Evolutionary conservation across 2,888 invertebrate genomes (phyloP), one percentile per base, ranked within the genome.

Genomic region (Eupithecia subumbrata): DNA sequence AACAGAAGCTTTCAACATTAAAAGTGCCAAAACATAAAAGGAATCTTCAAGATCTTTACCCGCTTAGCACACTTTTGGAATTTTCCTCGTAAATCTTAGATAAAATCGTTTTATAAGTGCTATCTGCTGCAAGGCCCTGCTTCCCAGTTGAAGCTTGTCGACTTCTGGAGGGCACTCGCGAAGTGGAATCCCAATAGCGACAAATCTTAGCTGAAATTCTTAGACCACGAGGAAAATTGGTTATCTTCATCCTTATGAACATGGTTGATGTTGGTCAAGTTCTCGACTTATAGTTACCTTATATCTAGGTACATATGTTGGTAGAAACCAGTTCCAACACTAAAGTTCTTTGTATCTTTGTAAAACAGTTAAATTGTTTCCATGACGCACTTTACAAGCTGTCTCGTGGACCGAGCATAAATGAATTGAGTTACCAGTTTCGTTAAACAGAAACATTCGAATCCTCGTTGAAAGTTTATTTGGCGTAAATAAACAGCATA

Each of bases 131-230:
- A 60, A 81, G 77, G 79, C 77, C 79, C 82, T 74, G 74, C 76
- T 78, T 75, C 78, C 81, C 77, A 80, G 80, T 82, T 82, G 80
- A 77, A 79, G 78, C 81, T 75, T 45, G 82, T 83, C 80, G 81
- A 84, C 79, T 80, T 74, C 79, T 79, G 69, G 72, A 85, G 84
- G 74, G 75, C 80, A 74, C 84, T 84, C 74, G 67, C 78, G 72
- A 78, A 87, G 85, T 80, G 83, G 82, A 80, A 82, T 84, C 77
- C 83, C 84, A 84, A 84, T 82, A 83, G 82, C 82, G 78, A 81
- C 81, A 81, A 84, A 84, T 83, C 83, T 81, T 14, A 60, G 25
- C 25, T 22, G 56, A 56, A 60, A 25, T 60, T 60, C 22, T 60
- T 60, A 25, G 12, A 60, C 25, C 25, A 60, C 60, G 60, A 60